Evolutionary conservation across 35 echinoderm and acorn worm species (phyloP).

Genomic region (Lytechinus pictus): DNA sequence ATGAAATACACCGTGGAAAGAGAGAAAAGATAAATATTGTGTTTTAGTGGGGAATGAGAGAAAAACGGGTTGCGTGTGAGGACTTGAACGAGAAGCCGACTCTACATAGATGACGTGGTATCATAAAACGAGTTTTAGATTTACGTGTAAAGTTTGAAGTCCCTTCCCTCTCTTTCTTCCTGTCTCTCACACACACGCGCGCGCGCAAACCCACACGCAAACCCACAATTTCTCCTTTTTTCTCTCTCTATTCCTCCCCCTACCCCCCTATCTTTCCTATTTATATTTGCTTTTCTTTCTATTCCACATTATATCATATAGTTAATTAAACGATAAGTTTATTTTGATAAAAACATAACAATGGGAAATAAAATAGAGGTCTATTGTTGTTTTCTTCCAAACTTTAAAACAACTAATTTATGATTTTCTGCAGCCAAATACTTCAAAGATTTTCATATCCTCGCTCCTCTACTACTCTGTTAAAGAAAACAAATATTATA

Average conservation of each 20-base stretch:
- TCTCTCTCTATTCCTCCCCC: not conserved
- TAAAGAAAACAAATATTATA: not conserved
- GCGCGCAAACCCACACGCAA: too few relatives aligned
- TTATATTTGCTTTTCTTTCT: not conserved
- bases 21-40: not conserved
- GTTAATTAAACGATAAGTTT: too few relatives aligned
- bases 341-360: too few relatives aligned
- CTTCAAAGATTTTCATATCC: not conserved
- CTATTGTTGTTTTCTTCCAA: too few relatives aligned
- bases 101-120: not conserved
- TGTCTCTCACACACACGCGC: not conserved
- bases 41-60: not conserved
- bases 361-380: too few relatives aligned
- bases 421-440: too few relatives aligned
- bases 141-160: not conserved
- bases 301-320: too few relatives aligned
- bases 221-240: not conserved
- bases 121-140: not conserved
- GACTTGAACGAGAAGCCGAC: not conserved
- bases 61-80: not conserved
- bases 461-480: not conserved
- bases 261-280: not conserved
- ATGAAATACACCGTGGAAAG: constrained; percentile 9
- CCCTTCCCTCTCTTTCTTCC: not conserved
- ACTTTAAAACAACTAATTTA: too few relatives aligned